Evolutionary conservation across 2,797 vertebrate species (phyloP), one percentile per base, ranked within the genome.

Genomic region (Acipenser transmontanus): DNA sequence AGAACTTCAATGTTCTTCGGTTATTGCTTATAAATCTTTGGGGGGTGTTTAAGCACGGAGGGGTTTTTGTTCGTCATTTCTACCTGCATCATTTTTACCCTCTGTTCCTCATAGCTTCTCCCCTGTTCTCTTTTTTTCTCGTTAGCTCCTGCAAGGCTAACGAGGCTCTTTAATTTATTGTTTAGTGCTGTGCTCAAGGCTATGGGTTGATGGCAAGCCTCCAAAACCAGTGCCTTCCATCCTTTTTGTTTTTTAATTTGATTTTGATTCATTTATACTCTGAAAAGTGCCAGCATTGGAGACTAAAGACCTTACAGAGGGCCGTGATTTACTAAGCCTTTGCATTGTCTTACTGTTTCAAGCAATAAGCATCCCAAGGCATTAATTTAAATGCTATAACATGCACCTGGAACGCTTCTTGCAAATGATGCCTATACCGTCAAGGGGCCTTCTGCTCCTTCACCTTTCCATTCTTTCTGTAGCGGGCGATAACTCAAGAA

Each of bases 341-440:
- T 50, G 69, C 68, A 76, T 65, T 50, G 69, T 69, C 71, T 71
- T 47, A 1, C 68, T 60, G 73, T 63, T 73, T 81, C 72, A 73
- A 61, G 75, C 76, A 77, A 68, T 71, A 70, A 52, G 71, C 72
- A 71, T 70, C 75, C 64, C 66, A 72, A 10, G n/a, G 56, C 76
- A 66, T 77, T 77, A 48, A 71, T 76, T 4, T 34, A 34, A 34
- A 4, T 34, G 34, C 34, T 34, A 34, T 34, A 34, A 34, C 34
- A 34, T 34, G 34, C 34, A 34, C 34, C 34, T 34, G 34, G 34
- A 34, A 34, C 4, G 34, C 34, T 34, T 34, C 34, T 3, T 34
- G 34, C 34, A 34, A 34, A 34, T 34, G 2, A 34, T 34, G 34
- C 17, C 17, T 17, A 17, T 17, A 17, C 17, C 1, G 17, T 34